Base-by-base conservation (phyloP, 2,113 vertebrate genomes). In the Ovis aries region DNA sequence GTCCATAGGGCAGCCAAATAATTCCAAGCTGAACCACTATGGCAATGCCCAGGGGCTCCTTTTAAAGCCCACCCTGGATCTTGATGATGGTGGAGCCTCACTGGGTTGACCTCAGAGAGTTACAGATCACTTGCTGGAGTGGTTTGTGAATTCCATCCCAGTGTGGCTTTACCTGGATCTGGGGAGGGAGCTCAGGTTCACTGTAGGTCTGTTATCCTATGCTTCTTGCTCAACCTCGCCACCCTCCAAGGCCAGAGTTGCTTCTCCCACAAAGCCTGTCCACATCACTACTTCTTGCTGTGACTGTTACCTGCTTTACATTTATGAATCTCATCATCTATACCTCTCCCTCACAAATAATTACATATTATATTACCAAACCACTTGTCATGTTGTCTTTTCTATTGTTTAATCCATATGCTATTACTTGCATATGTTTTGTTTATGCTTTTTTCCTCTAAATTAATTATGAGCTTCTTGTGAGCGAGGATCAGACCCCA, bases 391-490 rank as follows among this genome's bases (percentile, higher is more conserved):
- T 23, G 6, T 94, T 88, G 33, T 74, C 36, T 86, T 84, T 88
- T 74, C 91, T 87, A 4, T 92, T 55, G 92, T 60, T 89, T 50
- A 59, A 92, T 82, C 52, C 11, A 50, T 84, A 14, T 52, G 29
- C 53, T 78, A 19, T 57, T 64, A 90, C 74, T 88, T 80, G 59
- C 45, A 82, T 77, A 60, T 88, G 62, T 60, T 78, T 77, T 59
- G 31, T 77, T 94, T 91, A 92, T 81, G 62, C 16, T 23, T 93
- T 93, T 5, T 91, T 91, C 53, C 13, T 90, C 40, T n/a, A 91
- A 52, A 86, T 67, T 7, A 57, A 17, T 84, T 62, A 33, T 48
- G 57, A 87, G 21, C 33, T 74, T 45, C 36, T 52, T 55, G 57
- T n/a, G 91, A 64, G 23, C 43, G 36, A 93, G 31, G 86, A 17